A percentile compares a stretch with the other conserved stretches of the same genome.
Evolutionary conservation across 1,140 invertebrate species (phyloP).

Genomic region (Cyclina sinensis): DNA sequence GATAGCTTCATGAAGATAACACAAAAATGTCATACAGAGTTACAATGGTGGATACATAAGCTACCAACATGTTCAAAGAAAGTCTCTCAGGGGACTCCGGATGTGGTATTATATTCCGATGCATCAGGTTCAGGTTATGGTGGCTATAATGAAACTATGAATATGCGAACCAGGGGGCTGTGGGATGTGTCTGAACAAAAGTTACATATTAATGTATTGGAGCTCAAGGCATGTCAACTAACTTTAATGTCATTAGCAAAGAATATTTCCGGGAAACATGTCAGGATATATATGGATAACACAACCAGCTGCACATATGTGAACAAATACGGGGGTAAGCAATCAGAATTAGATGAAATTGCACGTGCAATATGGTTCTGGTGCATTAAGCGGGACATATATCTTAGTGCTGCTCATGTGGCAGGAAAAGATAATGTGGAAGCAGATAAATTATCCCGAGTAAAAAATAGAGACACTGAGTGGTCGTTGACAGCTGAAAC

Average conservation of each 20-base stretch:
- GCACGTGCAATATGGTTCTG: constrained; percentile 2
- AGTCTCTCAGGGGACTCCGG: not conserved
- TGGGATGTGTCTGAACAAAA: not conserved
- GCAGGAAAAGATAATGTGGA: not conserved
- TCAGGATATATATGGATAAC: constrained; percentile 11
- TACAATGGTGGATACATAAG: not conserved
- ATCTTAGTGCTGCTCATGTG: not conserved
- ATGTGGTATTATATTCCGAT: not conserved
- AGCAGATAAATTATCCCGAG: constrained; percentile 2
- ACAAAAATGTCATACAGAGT: not conserved
- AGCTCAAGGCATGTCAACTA: not conserved
- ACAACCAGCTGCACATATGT: not conserved
- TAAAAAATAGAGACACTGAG: not conserved
- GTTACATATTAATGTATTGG: constrained; percentile 10
- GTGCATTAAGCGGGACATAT: not conserved
- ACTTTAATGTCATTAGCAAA: not conserved
- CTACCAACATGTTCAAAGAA: not conserved
- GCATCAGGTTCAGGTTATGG: constrained; percentile 1
- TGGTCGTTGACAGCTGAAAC: not conserved
- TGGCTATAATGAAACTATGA: not conserved
- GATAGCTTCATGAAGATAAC: not conserved
- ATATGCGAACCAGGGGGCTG: not conserved
- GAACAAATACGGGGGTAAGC: not conserved
- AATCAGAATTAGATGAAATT: not conserved
- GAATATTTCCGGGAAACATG: not conserved